A percentile compares a stretch with the other conserved stretches of the same genome.
Conservation (phyloP, 2,113 vertebrate species). For the Scortum barcoo region DNA sequence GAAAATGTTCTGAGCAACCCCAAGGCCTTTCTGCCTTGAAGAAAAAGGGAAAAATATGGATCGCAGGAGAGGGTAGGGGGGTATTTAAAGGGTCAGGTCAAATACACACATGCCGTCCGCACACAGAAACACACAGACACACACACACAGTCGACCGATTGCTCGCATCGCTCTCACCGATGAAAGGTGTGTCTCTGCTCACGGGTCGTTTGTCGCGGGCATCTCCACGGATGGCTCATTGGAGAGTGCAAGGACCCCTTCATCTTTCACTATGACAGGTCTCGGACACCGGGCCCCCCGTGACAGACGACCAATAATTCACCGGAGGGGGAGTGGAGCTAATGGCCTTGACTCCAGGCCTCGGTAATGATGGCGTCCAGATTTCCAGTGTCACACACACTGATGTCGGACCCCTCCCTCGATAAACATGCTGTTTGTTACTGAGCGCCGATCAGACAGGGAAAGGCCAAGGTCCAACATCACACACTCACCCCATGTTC, state of each 20-base stretch:
- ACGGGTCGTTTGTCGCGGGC: slow-evolving; percentile 78
- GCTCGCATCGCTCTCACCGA: slow-evolving; percentile 80
- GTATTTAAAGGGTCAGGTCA: slow-evolving; percentile 74
- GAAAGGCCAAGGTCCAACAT: not conserved
- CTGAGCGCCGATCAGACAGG: slow-evolving; percentile 17
- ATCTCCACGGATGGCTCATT: slow-evolving; percentile 83
- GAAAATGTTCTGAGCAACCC: slow-evolving; percentile 57
- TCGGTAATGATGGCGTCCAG: slow-evolving; percentile 77
- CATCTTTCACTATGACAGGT: slow-evolving; percentile 81
- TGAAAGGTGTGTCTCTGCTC: slow-evolving; percentile 80
- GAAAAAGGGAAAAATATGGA: slow-evolving; percentile 43
- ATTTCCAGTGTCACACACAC: slow-evolving; percentile 57
- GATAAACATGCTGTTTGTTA: slow-evolving; percentile 43
- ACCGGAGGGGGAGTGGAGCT: slow-evolving; percentile 66
- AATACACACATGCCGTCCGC: slow-evolving; percentile 10
- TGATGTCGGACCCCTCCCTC: slow-evolving; percentile 47
- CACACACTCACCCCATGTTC: not conserved
- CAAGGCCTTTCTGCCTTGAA: slow-evolving; percentile 61
- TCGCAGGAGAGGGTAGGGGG: slow-evolving; percentile 59
- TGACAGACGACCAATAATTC: slow-evolving; percentile 83
- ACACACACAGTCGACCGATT: slow-evolving; percentile 53
- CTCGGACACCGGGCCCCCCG: slow-evolving; percentile 74
- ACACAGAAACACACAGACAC: slow-evolving; percentile 18
- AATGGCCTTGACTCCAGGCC: slow-evolving; percentile 81
- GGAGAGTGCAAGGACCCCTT: slow-evolving; percentile 81